Evolutionary conservation across 2,888 invertebrate genomes (phyloP).

Genomic region (Odontomyia ornata): DNA sequence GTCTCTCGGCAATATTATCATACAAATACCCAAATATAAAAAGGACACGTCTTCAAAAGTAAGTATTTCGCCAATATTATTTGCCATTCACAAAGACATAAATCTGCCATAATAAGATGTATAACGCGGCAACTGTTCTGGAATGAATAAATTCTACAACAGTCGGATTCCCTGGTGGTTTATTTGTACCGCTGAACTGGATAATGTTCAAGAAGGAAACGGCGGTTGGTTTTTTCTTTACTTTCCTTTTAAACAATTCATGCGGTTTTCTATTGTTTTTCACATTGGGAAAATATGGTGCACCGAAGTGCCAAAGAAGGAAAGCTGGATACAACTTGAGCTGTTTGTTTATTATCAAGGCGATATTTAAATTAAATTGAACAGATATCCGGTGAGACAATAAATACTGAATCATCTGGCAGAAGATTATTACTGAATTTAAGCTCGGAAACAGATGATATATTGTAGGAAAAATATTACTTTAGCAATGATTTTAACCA

Average conservation of each 20-base stretch:
- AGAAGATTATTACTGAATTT: too few relatives aligned
- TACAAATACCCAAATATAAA: too few relatives aligned
- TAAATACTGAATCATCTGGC: too few relatives aligned
- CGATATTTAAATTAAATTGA: too few relatives aligned
- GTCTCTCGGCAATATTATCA: too few relatives aligned
- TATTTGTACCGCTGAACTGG: not conserved
- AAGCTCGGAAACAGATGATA: too few relatives aligned
- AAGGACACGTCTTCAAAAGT: too few relatives aligned
- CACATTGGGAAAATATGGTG: conserved; percentile 15
- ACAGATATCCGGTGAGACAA: too few relatives aligned
- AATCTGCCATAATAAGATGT: conserved; percentile 32
- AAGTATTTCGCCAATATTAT: not conserved
- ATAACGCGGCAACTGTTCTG: not conserved
- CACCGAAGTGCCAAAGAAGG: not conserved
- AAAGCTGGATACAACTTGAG: not conserved
- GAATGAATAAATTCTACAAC: conserved; percentile 7
- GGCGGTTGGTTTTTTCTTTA: not conserved
- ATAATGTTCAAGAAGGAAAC: conserved; percentile 1
- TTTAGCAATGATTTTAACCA: too few relatives aligned
- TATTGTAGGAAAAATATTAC: too few relatives aligned
- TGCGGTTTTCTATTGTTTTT: not conserved
- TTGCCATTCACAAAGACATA: conserved; percentile 10
- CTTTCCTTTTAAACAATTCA: not conserved
- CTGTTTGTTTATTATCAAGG: too few relatives aligned
- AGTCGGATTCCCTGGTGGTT: not conserved